Evolutionary conservation across 2,797 vertebrate species (phyloP).

Genomic region (Crenuchus spilurus): DNA sequence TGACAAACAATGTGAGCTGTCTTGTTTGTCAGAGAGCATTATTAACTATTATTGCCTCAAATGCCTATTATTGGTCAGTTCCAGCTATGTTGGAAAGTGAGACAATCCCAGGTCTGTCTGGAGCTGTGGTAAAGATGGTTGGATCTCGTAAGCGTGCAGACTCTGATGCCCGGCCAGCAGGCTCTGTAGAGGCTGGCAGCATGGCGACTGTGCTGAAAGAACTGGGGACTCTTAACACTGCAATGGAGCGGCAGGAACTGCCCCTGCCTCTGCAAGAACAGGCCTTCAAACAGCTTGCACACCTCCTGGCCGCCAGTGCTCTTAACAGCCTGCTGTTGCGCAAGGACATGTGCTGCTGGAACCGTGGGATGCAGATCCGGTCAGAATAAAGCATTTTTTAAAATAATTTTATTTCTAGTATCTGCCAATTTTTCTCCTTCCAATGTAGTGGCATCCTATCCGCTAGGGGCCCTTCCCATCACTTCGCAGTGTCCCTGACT

Average conservation of each 20-base stretch:
- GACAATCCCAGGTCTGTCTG: slow-evolving; percentile 73
- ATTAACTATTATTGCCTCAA: not conserved
- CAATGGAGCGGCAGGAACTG: slow-evolving; percentile 70
- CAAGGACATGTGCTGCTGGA: slow-evolving; percentile 82
- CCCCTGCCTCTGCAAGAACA: slow-evolving; percentile 66
- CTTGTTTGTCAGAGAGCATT: not conserved
- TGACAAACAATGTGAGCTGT: no score
- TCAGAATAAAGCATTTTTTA: slow-evolving; percentile 52
- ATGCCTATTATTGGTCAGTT: slow-evolving; percentile 62
- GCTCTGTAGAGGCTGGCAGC: slow-evolving; percentile 55
- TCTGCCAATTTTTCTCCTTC: no score
- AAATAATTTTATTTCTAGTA: no score
- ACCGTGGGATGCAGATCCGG: slow-evolving; percentile 82
- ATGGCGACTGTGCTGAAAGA: slow-evolving; percentile 76
- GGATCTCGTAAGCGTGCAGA: slow-evolving; percentile 62
- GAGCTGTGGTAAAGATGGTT: slow-evolving; percentile 53
- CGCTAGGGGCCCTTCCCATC: no score
- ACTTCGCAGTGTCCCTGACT: no score
- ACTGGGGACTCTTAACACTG: slow-evolving; percentile 65
- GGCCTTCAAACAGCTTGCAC: slow-evolving; percentile 77
- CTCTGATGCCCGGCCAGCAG: slow-evolving; percentile 61
- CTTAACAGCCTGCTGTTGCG: slow-evolving; percentile 83
- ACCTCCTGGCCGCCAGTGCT: slow-evolving; percentile 70
- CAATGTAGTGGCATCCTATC: no score
- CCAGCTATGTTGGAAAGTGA: slow-evolving; percentile 81